Evolutionary conservation across 2,113 vertebrate species (phyloP), one percentile per base, ranked within the genome.

Genomic region (Myocastor coypus): DNA sequence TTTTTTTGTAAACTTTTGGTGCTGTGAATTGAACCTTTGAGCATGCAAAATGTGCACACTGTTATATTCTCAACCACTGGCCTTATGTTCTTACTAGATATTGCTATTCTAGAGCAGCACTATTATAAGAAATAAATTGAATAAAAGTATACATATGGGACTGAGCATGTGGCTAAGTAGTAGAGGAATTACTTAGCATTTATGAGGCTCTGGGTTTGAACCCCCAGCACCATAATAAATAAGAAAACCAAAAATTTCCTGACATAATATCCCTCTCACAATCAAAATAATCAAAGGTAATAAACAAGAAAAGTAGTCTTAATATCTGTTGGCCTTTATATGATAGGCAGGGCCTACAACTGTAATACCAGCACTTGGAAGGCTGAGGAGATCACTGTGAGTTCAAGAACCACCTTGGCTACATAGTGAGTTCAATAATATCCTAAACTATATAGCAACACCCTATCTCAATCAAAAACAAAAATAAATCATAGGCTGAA

Each of bases 41-140:
- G 28, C 50, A 88, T 82, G 63, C 77, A 55, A 40, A 40, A 55
- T 34, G 28, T 81, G 42, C 11, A 3, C 46, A 57, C 50, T 46
- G 34, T 50, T 81, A 16, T 17, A 91, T 11, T 40, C 26, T n/a
- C 28, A 82, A 22, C 17, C 5, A 24, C 75, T 59, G 34, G 7
- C 19, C 42, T 69, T 92, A 1, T 86, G 68, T 82, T 95, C 87
- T 34, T 93, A 0, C 83, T 90, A 59, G 16, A 87, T 55, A 59
- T 42, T 87, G 32, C 46, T 87, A 11, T 89, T 92, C 24, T 91
- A 94, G 75, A 95, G 61, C 61, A 59, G 40, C n/a, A 66, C 42
- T 88, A n/a, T 91, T 91, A 63, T 17, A 75, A 84, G 64, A 96
- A 95, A 42, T 94, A 94, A 87, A 82, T 94, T 81, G 59, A 71